Evolutionary conservation across 2,113 vertebrate species (phyloP).

Genomic region (Peromyscus polionotus): DNA sequence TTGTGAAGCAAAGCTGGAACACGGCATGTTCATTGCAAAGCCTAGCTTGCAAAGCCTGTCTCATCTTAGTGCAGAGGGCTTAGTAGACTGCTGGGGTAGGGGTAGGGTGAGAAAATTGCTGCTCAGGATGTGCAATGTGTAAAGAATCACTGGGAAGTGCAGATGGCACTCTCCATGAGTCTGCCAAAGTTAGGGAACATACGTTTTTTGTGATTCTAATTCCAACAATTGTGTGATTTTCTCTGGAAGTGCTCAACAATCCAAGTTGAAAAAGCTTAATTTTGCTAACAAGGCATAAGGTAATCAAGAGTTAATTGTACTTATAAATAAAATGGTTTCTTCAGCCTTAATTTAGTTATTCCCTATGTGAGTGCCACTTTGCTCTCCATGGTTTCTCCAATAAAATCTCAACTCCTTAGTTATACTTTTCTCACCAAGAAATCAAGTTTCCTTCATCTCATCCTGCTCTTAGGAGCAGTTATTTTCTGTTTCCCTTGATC

Average conservation of each 20-base stretch:
- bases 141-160: neutral
- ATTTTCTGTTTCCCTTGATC: neutral
- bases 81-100: neutral
- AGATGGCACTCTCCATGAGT: neutral
- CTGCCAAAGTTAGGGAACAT: neutral
- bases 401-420: neutral
- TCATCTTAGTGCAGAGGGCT: neutral
- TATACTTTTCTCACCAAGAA: fast-evolving
- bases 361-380: neutral
- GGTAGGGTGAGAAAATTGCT: neutral
- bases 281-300: conserved; percentile 57
- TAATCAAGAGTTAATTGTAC: conserved; percentile 62
- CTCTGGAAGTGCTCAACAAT: conserved; percentile 16
- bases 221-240: conserved; percentile 50
- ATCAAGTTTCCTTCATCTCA: neutral
- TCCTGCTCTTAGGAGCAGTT: neutral
- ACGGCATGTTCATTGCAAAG: neutral
- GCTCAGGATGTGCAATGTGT: too few relatives aligned
- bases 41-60: neutral
- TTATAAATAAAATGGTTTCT: conserved; percentile 53
- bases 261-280: conserved; percentile 33
- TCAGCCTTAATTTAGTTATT: conserved; percentile 28
- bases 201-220: conserved; percentile 29
- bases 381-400: neutral
- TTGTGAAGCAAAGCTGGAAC: neutral